Conservation (phyloP, 2,797 vertebrate species). For the Manis crassicaudata region DNA sequence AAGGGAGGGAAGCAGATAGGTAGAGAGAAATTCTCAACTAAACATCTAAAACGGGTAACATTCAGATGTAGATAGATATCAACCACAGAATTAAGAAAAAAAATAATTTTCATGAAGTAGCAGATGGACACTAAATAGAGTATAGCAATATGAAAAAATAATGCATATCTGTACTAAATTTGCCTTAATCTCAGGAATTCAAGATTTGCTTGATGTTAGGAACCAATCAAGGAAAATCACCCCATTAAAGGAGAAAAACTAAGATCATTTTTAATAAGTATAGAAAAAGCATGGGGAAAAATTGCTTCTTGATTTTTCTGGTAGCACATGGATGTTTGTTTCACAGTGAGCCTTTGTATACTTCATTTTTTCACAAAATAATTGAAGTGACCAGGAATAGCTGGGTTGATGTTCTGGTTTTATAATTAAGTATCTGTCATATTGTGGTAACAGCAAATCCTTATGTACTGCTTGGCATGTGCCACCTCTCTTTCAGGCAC, state of each 20-base stretch:
- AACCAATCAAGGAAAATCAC: not conserved
- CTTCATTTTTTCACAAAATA: not conserved
- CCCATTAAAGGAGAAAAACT: not conserved
- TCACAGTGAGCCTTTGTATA: not conserved
- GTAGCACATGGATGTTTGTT: not conserved
- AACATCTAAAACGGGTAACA: not conserved
- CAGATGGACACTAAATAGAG: not conserved
- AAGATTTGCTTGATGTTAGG: not conserved
- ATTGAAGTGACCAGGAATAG: not conserved
- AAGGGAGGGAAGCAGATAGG: not conserved
- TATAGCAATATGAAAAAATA: not conserved
- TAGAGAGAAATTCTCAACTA: not conserved
- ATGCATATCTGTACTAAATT: not conserved
- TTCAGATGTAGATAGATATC: not conserved
- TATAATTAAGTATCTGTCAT: not conserved
- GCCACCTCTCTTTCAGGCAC: not conserved
- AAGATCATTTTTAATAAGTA: not conserved
- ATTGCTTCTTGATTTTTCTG: not conserved
- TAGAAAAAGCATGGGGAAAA: not conserved
- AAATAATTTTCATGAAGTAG: not conserved
- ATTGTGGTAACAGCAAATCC: not conserved
- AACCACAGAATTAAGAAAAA: not conserved
- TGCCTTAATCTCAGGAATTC: not conserved
- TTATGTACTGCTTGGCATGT: not conserved
- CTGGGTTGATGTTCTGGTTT: not conserved